Evolutionary conservation across 2,113 vertebrate species (phyloP).

Genomic region (Neofelis nebulosa): DNA sequence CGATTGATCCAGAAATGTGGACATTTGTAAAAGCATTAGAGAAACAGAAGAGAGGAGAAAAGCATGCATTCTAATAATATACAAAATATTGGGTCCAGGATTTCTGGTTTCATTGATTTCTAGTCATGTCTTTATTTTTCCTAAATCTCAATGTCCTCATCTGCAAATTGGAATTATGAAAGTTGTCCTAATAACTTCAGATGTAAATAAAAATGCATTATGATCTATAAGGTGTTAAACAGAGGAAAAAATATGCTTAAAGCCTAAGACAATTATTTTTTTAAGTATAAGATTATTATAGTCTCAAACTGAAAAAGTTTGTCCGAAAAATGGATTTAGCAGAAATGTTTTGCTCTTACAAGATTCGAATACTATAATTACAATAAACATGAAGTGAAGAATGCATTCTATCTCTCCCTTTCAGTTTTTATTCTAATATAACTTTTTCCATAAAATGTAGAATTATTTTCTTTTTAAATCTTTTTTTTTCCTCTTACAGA

Average conservation of each 20-base stretch:
- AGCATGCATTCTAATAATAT: accelerated
- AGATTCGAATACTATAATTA: not conserved
- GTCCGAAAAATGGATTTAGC: not conserved
- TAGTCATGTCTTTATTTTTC: not conserved
- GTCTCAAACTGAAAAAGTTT: not conserved
- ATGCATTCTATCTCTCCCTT: not conserved
- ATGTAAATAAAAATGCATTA: not conserved
- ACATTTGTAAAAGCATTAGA: not conserved
- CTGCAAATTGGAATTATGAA: not conserved
- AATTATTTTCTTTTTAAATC: not conserved
- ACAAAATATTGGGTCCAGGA: no score
- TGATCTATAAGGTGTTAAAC: not conserved
- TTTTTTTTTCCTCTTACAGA: slow-evolving; percentile 80
- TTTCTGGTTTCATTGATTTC: not conserved
- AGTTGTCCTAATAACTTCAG: not conserved
- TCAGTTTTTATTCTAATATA: not conserved
- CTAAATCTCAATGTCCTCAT: not conserved
- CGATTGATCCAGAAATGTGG: not conserved
- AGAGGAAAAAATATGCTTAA: not conserved
- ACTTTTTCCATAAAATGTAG: not conserved
- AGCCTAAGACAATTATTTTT: not conserved
- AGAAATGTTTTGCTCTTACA: not conserved
- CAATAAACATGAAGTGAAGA: not conserved
- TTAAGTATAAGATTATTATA: not conserved
- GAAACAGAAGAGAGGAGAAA: not conserved